Conservation (phyloP, 2,797 vertebrate genomes). For the Rhynchotus rufescens region DNA sequence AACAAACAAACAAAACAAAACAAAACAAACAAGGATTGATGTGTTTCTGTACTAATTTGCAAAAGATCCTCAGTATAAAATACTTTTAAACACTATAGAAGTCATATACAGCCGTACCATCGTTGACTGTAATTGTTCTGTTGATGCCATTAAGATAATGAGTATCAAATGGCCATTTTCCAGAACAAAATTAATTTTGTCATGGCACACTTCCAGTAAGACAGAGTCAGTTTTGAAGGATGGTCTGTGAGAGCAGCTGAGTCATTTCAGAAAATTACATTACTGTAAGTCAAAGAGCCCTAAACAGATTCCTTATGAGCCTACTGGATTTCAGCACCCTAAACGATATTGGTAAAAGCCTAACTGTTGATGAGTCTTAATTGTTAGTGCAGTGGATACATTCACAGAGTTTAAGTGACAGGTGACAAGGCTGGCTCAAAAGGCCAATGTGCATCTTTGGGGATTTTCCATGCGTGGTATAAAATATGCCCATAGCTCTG, state of each 20-base stretch:
- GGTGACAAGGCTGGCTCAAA: neutral
- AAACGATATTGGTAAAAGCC: neutral
- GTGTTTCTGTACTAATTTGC: neutral
- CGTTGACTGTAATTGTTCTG: neutral
- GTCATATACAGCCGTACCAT: neutral
- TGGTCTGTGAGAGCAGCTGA: neutral
- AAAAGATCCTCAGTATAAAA: neutral
- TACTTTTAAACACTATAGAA: neutral
- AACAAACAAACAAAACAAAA: no score
- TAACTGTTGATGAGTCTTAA: fast-evolving
- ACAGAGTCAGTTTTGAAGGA: neutral
- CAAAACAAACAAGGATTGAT: neutral
- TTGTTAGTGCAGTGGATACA: no score
- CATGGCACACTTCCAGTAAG: neutral
- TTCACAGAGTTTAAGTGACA: neutral
- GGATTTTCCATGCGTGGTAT: neutral
- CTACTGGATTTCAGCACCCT: neutral
- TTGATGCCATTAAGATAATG: neutral
- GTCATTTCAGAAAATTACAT: neutral
- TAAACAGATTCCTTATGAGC: neutral
- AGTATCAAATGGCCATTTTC: neutral
- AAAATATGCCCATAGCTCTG: neutral
- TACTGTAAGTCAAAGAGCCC: neutral
- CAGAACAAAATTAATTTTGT: neutral
- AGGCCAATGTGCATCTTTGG: neutral